A percentile compares a stretch with the other conserved stretches of the same genome.
phyloP scores from a whole-genome alignment of 2,797 vertebrate genomes.

The Cyprinella venusta region DNA sequence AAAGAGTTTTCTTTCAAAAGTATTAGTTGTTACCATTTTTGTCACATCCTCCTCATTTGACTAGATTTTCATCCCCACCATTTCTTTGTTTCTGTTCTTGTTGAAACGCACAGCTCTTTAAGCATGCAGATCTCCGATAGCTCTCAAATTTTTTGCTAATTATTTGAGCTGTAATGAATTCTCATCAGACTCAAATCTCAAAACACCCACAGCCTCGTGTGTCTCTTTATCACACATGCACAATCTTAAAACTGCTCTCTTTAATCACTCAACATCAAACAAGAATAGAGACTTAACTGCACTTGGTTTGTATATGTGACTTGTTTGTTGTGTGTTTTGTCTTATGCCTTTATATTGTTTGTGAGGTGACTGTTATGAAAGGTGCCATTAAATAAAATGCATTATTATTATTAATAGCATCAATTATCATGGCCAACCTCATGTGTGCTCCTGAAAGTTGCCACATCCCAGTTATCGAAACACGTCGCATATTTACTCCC shows the following conservation, averaged over 20 bases:
- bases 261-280: conserved; percentile 9
- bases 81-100: conserved; percentile 9
- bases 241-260: background rate
- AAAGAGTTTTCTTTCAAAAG: background rate
- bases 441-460: background rate
- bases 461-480: conserved; percentile 2
- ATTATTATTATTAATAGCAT: background rate
- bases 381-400: no score
- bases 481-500: background rate
- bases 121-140: background rate
- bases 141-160: background rate
- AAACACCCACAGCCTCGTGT: background rate
- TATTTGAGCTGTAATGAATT: background rate
- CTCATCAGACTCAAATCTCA: background rate
- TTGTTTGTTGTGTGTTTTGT: no score
- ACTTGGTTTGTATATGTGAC: no score
- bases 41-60: background rate
- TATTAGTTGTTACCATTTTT: background rate
- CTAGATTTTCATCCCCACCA: background rate
- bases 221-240: background rate
- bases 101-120: background rate
- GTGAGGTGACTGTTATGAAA: no score
- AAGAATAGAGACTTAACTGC: background rate
- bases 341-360: no score
- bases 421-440: background rate